A percentile compares a stretch with the other conserved stretches of the same genome.
These are phyloP conservation scores for Limnephilus lunatus DNA, from an alignment of 2,888 invertebrate species.

Conservation along the genomic window DNA sequence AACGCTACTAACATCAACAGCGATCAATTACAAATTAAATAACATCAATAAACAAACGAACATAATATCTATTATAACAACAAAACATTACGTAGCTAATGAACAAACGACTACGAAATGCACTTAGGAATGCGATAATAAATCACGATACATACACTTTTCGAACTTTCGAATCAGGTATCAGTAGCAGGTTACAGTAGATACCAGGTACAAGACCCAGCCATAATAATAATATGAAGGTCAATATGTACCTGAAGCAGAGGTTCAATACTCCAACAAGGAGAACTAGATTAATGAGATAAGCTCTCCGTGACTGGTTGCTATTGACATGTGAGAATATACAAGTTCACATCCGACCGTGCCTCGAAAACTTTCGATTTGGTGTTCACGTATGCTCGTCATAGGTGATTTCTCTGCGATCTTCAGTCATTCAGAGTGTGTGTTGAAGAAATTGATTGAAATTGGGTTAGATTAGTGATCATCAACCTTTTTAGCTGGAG, in stretches of 20 bases:
- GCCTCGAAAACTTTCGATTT: slow-evolving; percentile 26
- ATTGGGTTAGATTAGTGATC: neutral
- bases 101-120: neutral
- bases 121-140: neutral
- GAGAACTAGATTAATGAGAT: slow-evolving; percentile 39
- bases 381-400: slow-evolving; percentile 21
- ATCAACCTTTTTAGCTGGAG: no score
- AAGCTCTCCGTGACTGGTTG: neutral
- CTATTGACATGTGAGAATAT: slow-evolving; percentile 26
- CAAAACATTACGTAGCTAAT: neutral
- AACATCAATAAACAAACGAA: neutral
- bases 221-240: slow-evolving; percentile 7
- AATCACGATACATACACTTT: neutral
- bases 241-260: neutral
- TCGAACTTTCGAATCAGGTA: neutral
- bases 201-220: neutral
- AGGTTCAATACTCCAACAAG: slow-evolving; percentile 29
- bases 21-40: neutral
- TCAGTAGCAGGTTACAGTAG: neutral
- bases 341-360: slow-evolving; percentile 37
- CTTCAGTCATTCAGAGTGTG: neutral
- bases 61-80: neutral
- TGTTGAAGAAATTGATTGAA: neutral
- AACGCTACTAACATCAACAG: neutral
- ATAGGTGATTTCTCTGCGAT: slow-evolving; percentile 19